These are phyloP conservation scores for Bovichtus variegatus DNA, from an alignment of 2,797 vertebrate species.

Conservation along the genomic window DNA sequence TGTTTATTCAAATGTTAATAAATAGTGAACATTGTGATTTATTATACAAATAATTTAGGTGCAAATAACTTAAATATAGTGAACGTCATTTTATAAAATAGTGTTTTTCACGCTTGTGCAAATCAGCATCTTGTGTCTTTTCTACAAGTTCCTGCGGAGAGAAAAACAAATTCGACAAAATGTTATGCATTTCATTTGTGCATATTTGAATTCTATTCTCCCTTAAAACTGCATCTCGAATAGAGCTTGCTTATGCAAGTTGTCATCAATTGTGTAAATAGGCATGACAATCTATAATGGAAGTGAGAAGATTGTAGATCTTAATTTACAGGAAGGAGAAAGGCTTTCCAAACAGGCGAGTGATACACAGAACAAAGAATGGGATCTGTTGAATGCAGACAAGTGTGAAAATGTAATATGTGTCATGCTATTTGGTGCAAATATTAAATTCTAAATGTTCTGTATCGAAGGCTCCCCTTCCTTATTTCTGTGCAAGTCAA, in stretches of 20 bases:
- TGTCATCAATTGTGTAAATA: neutral
- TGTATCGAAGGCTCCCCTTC: too few relatives aligned
- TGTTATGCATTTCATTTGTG: neutral
- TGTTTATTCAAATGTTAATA: slow-evolving; percentile 80
- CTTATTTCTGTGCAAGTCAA: neutral
- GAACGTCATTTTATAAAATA: slow-evolving; percentile 41
- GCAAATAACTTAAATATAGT: slow-evolving; percentile 63
- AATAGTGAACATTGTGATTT: slow-evolving; percentile 75
- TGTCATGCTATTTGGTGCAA: neutral
- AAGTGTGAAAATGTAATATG: neutral
- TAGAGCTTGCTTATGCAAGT: neutral
- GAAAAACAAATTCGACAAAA: neutral
- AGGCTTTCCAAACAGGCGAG: neutral
- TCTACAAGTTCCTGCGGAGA: slow-evolving; percentile 74
- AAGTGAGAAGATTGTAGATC: neutral
- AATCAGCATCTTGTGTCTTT: slow-evolving; percentile 83
- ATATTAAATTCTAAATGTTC: neutral
- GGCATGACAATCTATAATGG: neutral
- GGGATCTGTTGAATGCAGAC: neutral
- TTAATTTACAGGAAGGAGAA: neutral
- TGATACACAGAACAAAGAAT: too few relatives aligned
- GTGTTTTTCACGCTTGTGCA: slow-evolving; percentile 66
- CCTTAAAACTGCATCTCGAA: rapidly evolving
- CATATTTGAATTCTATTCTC: neutral
- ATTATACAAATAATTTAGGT: slow-evolving; percentile 46